Evolutionary conservation across 1,140 invertebrate genomes (phyloP).

Genomic region (Dreissena rostriformis): DNA sequence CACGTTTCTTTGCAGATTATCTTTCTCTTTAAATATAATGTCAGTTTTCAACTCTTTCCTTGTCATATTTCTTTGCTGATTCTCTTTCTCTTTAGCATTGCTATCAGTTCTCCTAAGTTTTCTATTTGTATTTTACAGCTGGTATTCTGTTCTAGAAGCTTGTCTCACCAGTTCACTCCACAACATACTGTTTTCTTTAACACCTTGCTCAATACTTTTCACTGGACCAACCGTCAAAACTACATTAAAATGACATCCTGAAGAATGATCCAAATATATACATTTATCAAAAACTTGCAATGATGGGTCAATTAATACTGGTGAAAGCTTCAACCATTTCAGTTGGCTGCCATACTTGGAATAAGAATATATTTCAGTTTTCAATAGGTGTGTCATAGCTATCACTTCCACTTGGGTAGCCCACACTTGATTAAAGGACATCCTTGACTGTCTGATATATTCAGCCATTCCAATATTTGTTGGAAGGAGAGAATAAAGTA

Average conservation of each 20-base stretch:
- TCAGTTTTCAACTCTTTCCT: too few relatives aligned
- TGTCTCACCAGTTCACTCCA: slow-evolving; percentile 40
- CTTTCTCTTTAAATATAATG: slow-evolving; percentile 19
- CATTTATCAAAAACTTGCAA: not conserved
- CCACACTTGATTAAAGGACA: slow-evolving; percentile 25
- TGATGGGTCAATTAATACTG: slow-evolving; percentile 6
- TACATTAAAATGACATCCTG: slow-evolving; percentile 38
- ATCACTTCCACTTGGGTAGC: slow-evolving; percentile 34
- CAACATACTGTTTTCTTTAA: slow-evolving; percentile 16
- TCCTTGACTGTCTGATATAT: slow-evolving; percentile 15
- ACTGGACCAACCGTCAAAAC: slow-evolving; percentile 4
- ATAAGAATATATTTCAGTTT: slow-evolving; percentile 44
- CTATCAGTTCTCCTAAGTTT: not conserved
- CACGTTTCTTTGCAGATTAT: not conserved
- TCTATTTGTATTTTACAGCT: not conserved
- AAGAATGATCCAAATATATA: slow-evolving; percentile 35
- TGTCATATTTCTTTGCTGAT: too few relatives aligned
- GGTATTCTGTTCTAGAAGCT: not conserved
- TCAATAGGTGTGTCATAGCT: slow-evolving; percentile 27
- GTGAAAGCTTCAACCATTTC: slow-evolving; percentile 40
- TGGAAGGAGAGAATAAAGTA: slow-evolving; percentile 27
- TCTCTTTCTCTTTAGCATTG: not conserved
- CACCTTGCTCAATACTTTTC: not conserved
- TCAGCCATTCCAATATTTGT: slow-evolving; percentile 19
- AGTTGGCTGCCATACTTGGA: slow-evolving; percentile 18